Evolutionary conservation across 2,797 vertebrate species (phyloP), one percentile per base, ranked within the genome.

Genomic region (Myotis daubentonii): DNA sequence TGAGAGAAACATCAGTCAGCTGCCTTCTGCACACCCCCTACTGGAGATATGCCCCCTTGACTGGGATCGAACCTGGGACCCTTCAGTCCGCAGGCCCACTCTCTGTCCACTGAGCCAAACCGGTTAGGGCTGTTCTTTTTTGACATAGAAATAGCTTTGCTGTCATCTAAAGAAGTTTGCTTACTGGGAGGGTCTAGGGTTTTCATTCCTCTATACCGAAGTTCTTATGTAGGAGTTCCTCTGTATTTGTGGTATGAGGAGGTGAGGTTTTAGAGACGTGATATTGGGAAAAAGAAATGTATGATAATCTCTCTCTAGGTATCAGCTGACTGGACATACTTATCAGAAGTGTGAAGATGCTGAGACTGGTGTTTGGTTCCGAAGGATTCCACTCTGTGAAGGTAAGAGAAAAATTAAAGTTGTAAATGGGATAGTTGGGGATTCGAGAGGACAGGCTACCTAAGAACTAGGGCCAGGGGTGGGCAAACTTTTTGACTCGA

Each of bases 341-440:
- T 94, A 94, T 51, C 81, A 23, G 36, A 95, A 91, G 76, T 97
- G 97, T 82, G 75, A 95, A 83, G 94, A 96, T 93, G 23, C 74
- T 80, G 57, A 86, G 60, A 93, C 71, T 33, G 74, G 88, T 6
- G 7, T 88, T 81, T 97, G 96, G 97, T 94, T 96, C 74, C 92
- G 86, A 87, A 87, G 55, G 70, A 84, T 71, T 87, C 74, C 92
- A 55, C 41, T 66, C 57, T 97, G 97, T 95, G 23, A 95, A 96
- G 92, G 97, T 97, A 89, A 96, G 82, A 89, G 38, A 11, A 13
- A n/a, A 38, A 44, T 76, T 78, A 62, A 68, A 60, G 20, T 38
- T 44, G 20, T 38, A 22, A 30, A 12, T 65, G 9, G 9, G 19
- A 7, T 17, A 17, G 8, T n/a, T 62, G 12, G 47, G 13, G 2